Evolutionary conservation across 2,113 vertebrate species (phyloP).

Genomic region (Alligator sinensis): DNA sequence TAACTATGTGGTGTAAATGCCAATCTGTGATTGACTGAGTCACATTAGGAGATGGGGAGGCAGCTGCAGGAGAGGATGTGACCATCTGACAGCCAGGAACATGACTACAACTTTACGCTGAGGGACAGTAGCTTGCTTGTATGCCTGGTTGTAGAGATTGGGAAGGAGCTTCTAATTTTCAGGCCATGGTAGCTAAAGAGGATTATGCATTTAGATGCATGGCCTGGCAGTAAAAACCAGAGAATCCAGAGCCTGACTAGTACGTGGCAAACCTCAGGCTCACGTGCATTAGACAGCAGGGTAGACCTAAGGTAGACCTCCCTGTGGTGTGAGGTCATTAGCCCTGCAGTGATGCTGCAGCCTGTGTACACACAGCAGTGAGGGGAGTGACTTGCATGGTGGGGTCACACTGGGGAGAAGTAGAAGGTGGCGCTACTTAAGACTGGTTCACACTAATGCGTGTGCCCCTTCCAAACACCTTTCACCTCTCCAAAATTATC

Average conservation of each 20-base stretch:
- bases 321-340: neutral
- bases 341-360: too few relatives aligned
- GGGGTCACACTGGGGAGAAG: neutral
- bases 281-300: neutral
- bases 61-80: neutral
- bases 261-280: neutral
- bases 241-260: neutral
- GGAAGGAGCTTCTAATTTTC: neutral
- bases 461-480: neutral
- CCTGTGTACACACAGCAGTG: neutral
- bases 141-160: neutral
- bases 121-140: neutral
- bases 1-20: neutral
- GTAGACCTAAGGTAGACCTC: neutral
- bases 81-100: neutral
- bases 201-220: neutral
- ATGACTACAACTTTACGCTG: neutral
- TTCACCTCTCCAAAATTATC: neutral
- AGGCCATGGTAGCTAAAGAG: too few relatives aligned
- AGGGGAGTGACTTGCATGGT: neutral
- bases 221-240: neutral
- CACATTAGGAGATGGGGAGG: neutral
- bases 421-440: neutral
- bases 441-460: neutral
- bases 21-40: neutral